These are phyloP conservation scores for Chiridota heheva DNA, from an alignment of 35 echinoderm and acorn worm genomes.

Conservation along the genomic window DNA sequence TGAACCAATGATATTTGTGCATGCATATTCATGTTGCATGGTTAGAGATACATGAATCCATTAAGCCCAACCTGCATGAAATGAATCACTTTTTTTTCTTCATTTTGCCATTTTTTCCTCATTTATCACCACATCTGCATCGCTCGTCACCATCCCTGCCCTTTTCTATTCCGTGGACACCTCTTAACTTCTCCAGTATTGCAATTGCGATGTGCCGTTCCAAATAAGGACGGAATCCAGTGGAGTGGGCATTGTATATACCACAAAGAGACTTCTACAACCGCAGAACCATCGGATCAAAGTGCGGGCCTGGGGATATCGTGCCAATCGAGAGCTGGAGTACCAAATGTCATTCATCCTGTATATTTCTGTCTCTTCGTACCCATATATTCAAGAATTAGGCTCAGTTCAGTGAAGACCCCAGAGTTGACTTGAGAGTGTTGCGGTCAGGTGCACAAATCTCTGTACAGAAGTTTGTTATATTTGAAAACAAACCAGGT, in stretches of 20 bases:
- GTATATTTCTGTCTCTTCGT: constrained; percentile 16
- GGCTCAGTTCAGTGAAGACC: too few species aligned
- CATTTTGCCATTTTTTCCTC: constrained; percentile 27
- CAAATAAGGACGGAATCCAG: constrained; percentile 6
- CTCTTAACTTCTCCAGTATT: constrained; percentile 19
- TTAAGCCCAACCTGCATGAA: too few species aligned
- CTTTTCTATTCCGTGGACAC: neutral
- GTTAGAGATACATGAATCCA: too few species aligned
- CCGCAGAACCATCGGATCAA: constrained; percentile 48
- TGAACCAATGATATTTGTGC: too few species aligned
- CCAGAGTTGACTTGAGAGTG: too few species aligned
- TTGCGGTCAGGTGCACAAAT: too few species aligned
- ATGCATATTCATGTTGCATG: too few species aligned
- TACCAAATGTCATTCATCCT: constrained; percentile 25
- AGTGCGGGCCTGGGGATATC: constrained; percentile 37
- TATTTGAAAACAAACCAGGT: too few species aligned
- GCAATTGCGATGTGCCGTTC: constrained; percentile 50
- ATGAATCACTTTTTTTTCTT: too few species aligned
- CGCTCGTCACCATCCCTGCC: neutral
- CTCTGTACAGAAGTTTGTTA: too few species aligned
- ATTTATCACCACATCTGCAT: neutral
- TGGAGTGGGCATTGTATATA: constrained; percentile 33
- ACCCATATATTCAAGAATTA: too few species aligned
- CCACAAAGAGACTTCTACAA: neutral
- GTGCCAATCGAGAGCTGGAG: constrained; percentile 13